Conservation (phyloP, 2,888 invertebrate genomes). For the Drosophila pseudotakahashii region DNA sequence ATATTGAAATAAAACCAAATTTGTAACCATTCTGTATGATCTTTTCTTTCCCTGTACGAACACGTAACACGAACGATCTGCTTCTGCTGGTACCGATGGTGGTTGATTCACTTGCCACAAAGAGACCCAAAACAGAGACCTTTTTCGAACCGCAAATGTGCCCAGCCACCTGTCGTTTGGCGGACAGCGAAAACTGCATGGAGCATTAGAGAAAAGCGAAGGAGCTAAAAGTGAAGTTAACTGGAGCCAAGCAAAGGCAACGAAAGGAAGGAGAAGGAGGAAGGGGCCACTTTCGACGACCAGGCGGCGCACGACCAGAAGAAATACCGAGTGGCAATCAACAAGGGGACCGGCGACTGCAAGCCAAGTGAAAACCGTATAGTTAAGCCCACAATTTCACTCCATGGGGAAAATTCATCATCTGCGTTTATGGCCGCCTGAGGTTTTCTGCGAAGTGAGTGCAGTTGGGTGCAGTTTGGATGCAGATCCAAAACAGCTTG, state of each 20-base stretch:
- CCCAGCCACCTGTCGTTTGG: slow-evolving; percentile 69
- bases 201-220: slow-evolving; percentile 46
- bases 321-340: slow-evolving; percentile 27
- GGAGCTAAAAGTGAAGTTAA: slow-evolving; percentile 1
- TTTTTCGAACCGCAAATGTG: slow-evolving; percentile 20
- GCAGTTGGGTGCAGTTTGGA: neutral
- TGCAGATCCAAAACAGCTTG: slow-evolving; percentile 7
- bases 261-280: neutral
- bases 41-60: slow-evolving; percentile 9
- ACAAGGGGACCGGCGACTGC: slow-evolving; percentile 21
- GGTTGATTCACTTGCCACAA: slow-evolving; percentile 36
- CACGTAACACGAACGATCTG: slow-evolving; percentile 5
- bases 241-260: slow-evolving; percentile 6
- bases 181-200: slow-evolving; percentile 56
- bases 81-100: slow-evolving; percentile 17
- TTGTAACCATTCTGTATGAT: neutral
- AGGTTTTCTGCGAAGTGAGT: slow-evolving; percentile 13
- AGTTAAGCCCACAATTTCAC: slow-evolving; percentile 61
- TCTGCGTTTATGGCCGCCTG: slow-evolving; percentile 44
- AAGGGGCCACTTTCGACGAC: slow-evolving; percentile 55
- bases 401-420: slow-evolving; percentile 66
- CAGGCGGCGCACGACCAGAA: slow-evolving; percentile 37
- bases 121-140: slow-evolving; percentile 20
- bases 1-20: too few relatives aligned
- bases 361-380: slow-evolving; percentile 33